A percentile compares a stretch with the other conserved stretches of the same genome.
phyloP scores from a whole-genome alignment of 2,113 vertebrate species.

The Rissa tridactyla region DNA sequence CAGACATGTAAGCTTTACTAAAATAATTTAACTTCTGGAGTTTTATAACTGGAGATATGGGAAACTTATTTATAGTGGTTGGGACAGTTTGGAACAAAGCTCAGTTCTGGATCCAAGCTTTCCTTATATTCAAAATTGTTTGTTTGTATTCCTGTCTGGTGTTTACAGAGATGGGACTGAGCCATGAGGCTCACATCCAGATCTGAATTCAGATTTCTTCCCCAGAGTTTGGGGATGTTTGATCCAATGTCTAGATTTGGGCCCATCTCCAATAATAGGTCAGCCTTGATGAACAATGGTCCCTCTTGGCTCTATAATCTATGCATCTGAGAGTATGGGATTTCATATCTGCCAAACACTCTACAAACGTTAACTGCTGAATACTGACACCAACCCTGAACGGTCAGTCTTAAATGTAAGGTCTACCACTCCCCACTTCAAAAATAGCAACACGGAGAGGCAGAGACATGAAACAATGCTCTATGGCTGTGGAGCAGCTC shows the following conservation, averaged over 20 bases:
- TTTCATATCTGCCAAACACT: not conserved
- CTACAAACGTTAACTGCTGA: not conserved
- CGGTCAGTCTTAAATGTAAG: not conserved
- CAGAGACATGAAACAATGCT: not conserved
- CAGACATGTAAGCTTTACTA: not conserved
- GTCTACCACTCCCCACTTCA: not conserved
- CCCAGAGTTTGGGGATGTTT: not conserved
- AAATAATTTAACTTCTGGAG: not conserved
- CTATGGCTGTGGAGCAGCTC: not conserved
- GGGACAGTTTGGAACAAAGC: not conserved
- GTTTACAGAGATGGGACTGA: not conserved
- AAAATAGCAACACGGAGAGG: not conserved
- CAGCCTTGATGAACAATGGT: not conserved
- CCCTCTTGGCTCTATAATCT: not conserved
- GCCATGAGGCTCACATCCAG: not conserved
- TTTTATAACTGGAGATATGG: not conserved
- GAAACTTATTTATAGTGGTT: not conserved
- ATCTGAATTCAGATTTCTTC: not conserved
- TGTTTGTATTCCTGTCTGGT: not conserved
- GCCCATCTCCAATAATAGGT: not conserved
- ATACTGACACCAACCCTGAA: not conserved
- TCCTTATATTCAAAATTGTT: not conserved
- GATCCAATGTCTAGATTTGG: not conserved
- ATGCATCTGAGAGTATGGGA: not conserved
- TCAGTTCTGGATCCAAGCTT: not conserved